Evolutionary conservation across 2,113 vertebrate species (phyloP), one percentile per base, ranked within the genome.

Genomic region (Myxocyprinus asiaticus): DNA sequence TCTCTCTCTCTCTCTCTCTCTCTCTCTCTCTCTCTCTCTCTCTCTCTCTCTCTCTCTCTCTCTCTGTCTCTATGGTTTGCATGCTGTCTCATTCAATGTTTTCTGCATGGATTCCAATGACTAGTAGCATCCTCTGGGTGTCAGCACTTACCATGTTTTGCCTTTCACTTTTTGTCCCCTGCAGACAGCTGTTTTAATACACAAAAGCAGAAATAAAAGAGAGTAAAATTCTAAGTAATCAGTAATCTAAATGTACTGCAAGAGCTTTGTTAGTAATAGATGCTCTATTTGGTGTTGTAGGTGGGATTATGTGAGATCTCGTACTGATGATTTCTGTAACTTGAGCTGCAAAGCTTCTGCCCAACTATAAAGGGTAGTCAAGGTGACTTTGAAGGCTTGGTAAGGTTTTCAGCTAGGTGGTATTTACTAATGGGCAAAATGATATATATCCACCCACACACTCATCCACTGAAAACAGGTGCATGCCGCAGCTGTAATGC

Each of bases 61-160:
- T 56, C 8, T 56, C 51, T 77, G 22, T 14, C 50, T 58, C 70
- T 66, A 17, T 33, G 55, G 67, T 72, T 70, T 84, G 82, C 81
- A 88, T 33, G 1, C 22, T 33, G 1, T 33, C 22, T 33, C 1
- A 33, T 33, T 33, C 22, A 33, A 3, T 91, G 88, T 89, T 90
- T 86, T 83, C 80, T 58, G 81, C 65, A 3, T 53, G 59, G 10
- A 67, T 90, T 90, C 89, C 55, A 87, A 90, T 91, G 87, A 90
- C 90, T 82, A 80, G 73, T 77, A 89, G 86, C 90, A 86, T 92
- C 92, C 92, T 93, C 92, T 93, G 89, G 92, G 91, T 92, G 92
- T 93, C 92, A 92, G 91, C 88, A 92, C 88, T 90, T 70, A 90
- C 93, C 89, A 63, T 86, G 64, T 83, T 68, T 66, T 53, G 12